Evolutionary conservation across 2,797 vertebrate genomes (phyloP), one percentile per base, ranked within the genome.

Genomic region (Adelosebastes latens): DNA sequence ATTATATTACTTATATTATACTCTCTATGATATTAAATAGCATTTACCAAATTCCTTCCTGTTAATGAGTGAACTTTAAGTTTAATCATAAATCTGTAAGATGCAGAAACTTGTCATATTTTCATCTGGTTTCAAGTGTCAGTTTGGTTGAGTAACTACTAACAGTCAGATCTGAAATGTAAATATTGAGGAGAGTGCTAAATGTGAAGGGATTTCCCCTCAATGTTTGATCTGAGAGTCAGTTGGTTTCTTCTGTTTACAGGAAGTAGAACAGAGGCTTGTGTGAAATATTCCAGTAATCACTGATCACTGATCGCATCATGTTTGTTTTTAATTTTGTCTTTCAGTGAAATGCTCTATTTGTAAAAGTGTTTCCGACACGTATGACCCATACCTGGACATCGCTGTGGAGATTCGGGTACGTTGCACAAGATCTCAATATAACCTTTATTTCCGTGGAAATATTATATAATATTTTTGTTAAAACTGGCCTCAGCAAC

Each of bases 351-450:
- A 97, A 89, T 99, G 98, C 90, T 97, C 95, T 0, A 89, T 97
- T 89, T 99, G 98, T 93, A 98, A 97, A 95, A 97, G 96, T 31
- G 97, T 98, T 82, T 99, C 97, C 0, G 98, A 99, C 87, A 99
- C 98, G 0, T 99, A 98, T 0, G 98, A 99, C 77, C 97, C 98
- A 11, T 99, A 96, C 89, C 88, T 99, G 96, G 98, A 99, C 73
- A 93, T 99, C 18, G 96, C 98, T 0, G 94, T 99, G 88, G 98
- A 99, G 93, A 98, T 99, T 32, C 93, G 96, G 97, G 98, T 99
- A 96, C 1, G 79, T 88, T 36, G 3, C 24, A 36, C 10, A 16
- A 32, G 2, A 56, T 42, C 59, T 29, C 13, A 46, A 3, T 27
- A 36, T 20, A 8, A 39, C 20, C 3, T 64, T 62, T 18, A 34